A percentile compares a stretch with the other conserved stretches of the same genome.
phyloP scores from a whole-genome alignment of 2,797 vertebrate genomes.

The Clarias platycephalus region DNA sequence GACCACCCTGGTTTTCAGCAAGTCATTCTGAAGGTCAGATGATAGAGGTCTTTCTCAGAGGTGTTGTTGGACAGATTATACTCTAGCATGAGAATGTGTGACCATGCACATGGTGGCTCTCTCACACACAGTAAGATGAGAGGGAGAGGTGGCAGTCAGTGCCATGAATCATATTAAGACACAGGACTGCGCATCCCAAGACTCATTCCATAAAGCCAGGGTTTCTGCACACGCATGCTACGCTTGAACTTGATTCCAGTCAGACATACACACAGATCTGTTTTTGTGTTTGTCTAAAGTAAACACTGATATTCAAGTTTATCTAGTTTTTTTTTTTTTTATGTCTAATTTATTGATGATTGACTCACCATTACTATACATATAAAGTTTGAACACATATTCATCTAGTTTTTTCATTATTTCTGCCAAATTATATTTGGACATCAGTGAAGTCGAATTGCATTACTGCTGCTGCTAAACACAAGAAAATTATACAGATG shows the following conservation, averaged over 20 bases:
- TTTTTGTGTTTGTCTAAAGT: neutral
- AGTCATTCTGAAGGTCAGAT: constrained; percentile 22
- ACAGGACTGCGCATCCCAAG: constrained; percentile 24
- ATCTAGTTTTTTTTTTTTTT: neutral
- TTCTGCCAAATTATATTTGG: constrained; percentile 52
- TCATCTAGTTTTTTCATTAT: neutral
- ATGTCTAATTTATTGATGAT: neutral
- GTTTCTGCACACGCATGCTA: constrained; percentile 17
- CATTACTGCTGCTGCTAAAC: constrained; percentile 69
- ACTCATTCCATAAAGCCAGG: constrained; percentile 15
- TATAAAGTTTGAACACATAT: neutral
- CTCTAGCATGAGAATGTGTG: constrained; percentile 15
- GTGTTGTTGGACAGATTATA: constrained; percentile 37
- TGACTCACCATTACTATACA: neutral
- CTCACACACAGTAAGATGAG: constrained; percentile 31
- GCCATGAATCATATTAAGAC: constrained; percentile 36
- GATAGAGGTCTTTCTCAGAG: constrained; percentile 22
- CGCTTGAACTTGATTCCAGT: constrained; percentile 20
- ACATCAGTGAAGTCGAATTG: constrained; percentile 63
- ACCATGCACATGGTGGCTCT: constrained; percentile 14
- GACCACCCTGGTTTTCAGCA: constrained; percentile 35
- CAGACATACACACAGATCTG: neutral
- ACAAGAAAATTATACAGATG: constrained; percentile 65
- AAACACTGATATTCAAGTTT: neutral
- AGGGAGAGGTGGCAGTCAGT: constrained; percentile 7